Base-by-base conservation (phyloP, 92 coral and sea anemone species). In the Zoanthus solanderi region DNA sequence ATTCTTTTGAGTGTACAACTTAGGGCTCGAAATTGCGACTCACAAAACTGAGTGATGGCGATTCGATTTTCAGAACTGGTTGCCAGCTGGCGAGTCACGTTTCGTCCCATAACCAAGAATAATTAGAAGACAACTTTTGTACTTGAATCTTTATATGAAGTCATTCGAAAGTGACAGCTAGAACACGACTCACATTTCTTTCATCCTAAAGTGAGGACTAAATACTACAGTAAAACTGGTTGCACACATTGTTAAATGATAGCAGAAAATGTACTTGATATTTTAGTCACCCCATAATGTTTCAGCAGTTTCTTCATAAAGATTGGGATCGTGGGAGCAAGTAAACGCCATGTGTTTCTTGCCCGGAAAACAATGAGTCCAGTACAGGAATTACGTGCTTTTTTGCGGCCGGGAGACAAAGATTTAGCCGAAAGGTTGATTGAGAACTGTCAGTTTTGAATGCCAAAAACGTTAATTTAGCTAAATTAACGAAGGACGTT, bases 161-260 rank as follows among this genome's bases (percentile, higher is more conserved):
- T 69, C 42, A 69, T 69, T 69, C 44, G 14, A 44, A 69, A 29
- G 9, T 28, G 75, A 44, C 23, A 29, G 75, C 75, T 28, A 69
- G 37, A 71, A 34, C 76, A 31, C n/a, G n/a, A 71, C 50, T 34
- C 47, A 31, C 76, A 6, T 32, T 71, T 71, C 76, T 71, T 71
- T 71, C 17, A 48, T 7, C 32, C 48, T 71, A 71, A 71, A 32
- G 12, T 71, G 37, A 71, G 31, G 48, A 71, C 48, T 71, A 11
- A 71, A 71, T 3, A 71, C 76, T 31, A 71, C 76, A 71, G 30
- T 15, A 32, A 71, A 71, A 71, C 12, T 47, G 45, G 48, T 71
- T 67, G 17, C 47, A 29, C 72, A 66, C 9, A 6, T 11, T 18
- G 34, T n/a, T 18, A 66, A 66, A 9, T n/a, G 34, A 66, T 18